Base-by-base conservation (phyloP, 1,140 invertebrate genomes). In the Elysia chlorotica region DNA sequence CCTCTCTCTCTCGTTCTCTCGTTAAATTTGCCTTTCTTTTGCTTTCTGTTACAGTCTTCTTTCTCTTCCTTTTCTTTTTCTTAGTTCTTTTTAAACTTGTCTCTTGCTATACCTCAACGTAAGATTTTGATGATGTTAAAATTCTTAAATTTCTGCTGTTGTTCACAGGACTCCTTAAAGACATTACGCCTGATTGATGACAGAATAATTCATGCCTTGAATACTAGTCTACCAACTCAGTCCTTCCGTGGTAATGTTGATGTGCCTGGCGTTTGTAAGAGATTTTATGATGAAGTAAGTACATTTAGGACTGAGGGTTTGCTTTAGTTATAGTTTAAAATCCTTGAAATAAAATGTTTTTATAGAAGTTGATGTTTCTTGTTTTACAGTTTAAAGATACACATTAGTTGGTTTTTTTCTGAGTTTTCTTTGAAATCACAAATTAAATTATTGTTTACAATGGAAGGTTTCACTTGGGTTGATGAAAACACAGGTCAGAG, bases 171-270 rank as follows among this genome's bases (percentile, higher is more conserved):
- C 87, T 87, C 91, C 3, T 88, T 97, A 73, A 93, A 93, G 86
- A 92, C 92, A 85, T 93, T 95, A 92, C 89, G 95, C 78, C 90
- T 92, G 81, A 85, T 95, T 30, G 95, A 97, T 90, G 95, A 97
- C 85, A 93, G 95, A 88, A 95, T 96, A 80, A 92, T 96, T 74
- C 93, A 96, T 86, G 89, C 92, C 41, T 87, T 97, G n/a, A 96
- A 97, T 85, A 92, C 92, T 5, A 92, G 92, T 72, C 90, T 97
- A 76, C 95, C 94, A 1, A 96, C 95, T 19, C 92, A 94, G 87
- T 96, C 95, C 1, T 96, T 96, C 86, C 91, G 91, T 87, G 88
- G 86, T 56, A 91, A 94, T 88, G 82, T 92, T 2, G 90, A 95
- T 89, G 89, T 91, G 38, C 88, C 89, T 2, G 81, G 85, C 31